Base-by-base conservation (phyloP, 2,888 invertebrate genomes). In the Formica aserva region DNA sequence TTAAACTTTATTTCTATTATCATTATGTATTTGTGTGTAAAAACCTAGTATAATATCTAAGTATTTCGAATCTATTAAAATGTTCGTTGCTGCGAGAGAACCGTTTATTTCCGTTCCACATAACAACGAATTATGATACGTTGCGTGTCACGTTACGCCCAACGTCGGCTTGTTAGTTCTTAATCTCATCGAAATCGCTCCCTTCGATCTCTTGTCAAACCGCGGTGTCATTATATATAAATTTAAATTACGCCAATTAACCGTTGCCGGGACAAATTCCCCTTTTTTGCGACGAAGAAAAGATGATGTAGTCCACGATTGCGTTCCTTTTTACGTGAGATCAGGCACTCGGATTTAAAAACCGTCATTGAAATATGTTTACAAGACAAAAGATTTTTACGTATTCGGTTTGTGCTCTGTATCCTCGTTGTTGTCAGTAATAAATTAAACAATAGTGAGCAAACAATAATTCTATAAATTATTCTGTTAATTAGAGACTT, bases 31-130 rank as follows among this genome's bases (percentile, higher is more conserved):
- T 48, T 26, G n/a, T 15, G 18, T 26, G n/a, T 11, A 11, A 26
- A 41, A 60, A 38, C 0, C 26, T 1, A 6, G 3, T 15, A 35
- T 63, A 35, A n/a, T 18, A 63, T 45, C 48, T 9, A 13, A 6
- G 15, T 11, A n/a, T 62, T 55, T 78, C 15, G 11, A 78, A 45
- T 22, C 67, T 57, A 41, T 22, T 32, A 32, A 78, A 78, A 60
- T 32, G 32, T 66, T 69, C 9, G 52, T 41, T 55, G 11, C 3
- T 35, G 11, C 29, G 29, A 67, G 38, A 77, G 32, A 78, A 78
- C 78, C 78, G 78, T 78, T 60, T 29, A 38, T 69, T 78, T 78
- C 78, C 78, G 78, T 69, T 78, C 78, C 45, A 78, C 78, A 78
- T 78, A 69, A 60, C 71, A 60, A 71, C 41, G 71, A 69, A 78